phyloP scores from a whole-genome alignment of 2,113 vertebrate species.

The Picathartes gymnocephalus region DNA sequence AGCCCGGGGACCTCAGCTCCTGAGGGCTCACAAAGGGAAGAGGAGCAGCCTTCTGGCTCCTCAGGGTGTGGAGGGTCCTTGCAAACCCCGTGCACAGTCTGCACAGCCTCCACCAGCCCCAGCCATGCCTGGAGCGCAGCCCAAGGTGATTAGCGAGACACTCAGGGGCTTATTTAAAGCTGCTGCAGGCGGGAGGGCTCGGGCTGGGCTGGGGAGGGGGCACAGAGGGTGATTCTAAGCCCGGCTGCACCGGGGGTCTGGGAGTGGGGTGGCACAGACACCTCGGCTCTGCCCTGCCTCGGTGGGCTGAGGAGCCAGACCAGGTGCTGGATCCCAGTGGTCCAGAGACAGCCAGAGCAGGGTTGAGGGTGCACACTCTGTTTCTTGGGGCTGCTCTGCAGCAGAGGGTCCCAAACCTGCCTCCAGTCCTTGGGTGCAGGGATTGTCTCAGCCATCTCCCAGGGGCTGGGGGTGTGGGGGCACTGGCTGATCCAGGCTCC shows the following conservation, averaged over 20 bases:
- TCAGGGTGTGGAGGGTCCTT: neutral
- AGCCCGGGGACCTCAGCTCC: neutral
- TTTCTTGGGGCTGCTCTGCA: neutral
- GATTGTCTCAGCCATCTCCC: neutral
- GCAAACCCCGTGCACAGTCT: neutral
- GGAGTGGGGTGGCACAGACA: neutral
- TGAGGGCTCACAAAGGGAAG: neutral
- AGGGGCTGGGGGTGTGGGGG: neutral
- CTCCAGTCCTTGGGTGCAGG: neutral
- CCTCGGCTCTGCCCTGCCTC: neutral
- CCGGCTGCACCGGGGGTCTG: rapidly evolving
- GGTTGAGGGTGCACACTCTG: rapidly evolving
- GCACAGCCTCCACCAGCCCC: neutral
- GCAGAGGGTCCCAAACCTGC: rapidly evolving
- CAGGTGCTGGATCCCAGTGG: rapidly evolving
- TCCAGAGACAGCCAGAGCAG: neutral
- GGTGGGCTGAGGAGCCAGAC: neutral
- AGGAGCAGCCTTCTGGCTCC: neutral
- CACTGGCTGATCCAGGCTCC: neutral
- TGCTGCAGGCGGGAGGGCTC: neutral
- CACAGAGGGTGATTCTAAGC: neutral
- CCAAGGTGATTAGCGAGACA: slow-evolving; percentile 29
- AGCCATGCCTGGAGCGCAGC: neutral
- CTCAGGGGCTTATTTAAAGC: slow-evolving; percentile 48
- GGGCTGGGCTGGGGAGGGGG: neutral